Conservation (phyloP, 2,113 vertebrate genomes). For the Promerops cafer region DNA sequence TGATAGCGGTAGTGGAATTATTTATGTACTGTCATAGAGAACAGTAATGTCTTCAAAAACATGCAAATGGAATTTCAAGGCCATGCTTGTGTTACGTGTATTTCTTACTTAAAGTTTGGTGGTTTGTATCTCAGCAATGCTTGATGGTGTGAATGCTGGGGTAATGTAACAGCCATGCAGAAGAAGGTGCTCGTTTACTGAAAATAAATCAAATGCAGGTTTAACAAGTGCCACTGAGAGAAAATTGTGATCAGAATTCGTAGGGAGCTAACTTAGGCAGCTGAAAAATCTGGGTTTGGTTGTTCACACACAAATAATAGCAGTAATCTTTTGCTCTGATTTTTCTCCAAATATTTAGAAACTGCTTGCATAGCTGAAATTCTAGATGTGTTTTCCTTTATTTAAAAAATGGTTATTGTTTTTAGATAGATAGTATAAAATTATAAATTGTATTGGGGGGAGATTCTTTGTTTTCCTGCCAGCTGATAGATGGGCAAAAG, state of each 20-base stretch:
- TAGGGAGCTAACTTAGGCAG: background rate
- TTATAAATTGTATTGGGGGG: background rate
- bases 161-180: background rate
- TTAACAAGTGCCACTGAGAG: background rate
- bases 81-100: background rate
- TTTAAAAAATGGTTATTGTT: background rate
- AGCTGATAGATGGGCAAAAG: background rate
- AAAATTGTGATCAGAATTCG: background rate
- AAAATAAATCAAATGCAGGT: background rate
- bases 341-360: slow-evolving; percentile 10
- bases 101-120: background rate
- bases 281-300: background rate
- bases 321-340: slow-evolving; percentile 1
- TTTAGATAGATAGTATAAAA: background rate
- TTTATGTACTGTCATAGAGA: background rate
- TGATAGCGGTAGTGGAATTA: background rate
- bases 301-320: background rate
- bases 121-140: background rate
- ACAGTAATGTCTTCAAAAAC: background rate
- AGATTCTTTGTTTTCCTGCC: slow-evolving; percentile 19
- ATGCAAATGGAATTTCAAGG: background rate
- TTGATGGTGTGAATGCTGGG: background rate
- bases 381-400: slow-evolving; percentile 1
- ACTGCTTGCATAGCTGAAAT: slow-evolving; percentile 8
- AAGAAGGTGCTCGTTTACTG: background rate